Evolutionary conservation across 37 sponge, comb jelly and placozoan species (phyloP), one percentile per base, ranked within the genome.

Genomic region (Beroe forskalii): DNA sequence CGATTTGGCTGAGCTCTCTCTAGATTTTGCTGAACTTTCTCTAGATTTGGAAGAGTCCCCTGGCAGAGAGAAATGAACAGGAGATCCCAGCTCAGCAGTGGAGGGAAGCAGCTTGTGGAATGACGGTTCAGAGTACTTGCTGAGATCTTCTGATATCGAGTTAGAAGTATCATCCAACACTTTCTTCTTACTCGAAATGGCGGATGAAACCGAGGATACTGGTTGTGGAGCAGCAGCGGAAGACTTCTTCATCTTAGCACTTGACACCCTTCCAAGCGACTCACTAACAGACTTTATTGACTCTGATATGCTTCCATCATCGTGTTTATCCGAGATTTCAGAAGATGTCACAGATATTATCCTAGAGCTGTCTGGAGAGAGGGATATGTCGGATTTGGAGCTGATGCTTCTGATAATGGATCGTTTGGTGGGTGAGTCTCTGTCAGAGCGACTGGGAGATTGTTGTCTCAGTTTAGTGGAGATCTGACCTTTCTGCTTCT

Each of bases 401-500:
- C 86, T 80, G 86, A 33, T 22, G 30, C 86, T 80, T 27, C 48
- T 80, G 30, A 80, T 25, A 6, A 80, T 8, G 55, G 55, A 28
- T 17, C 72, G 72, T 17, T 69, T 69, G 25, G 48, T 25, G 31
- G 86, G 86, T 23, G 55, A 44, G 55, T 80, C 86, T 32, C 72
- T 1, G 17, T 69, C 72, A 14, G 72, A 69, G 12, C 86, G 44
- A 12, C 40, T 9, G 4, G 86, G 86, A 27, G 86, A 80, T 4
- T 80, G 86, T 3, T 44, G 86, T 14, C 86, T 43, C 4, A 80
- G 86, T 25, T 80, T 80, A 14, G 72, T 69, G 36, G 72, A 69
- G 86, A 80, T 80, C 55, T 80, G 86, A 1, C 4, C 6, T 48
- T 80, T 80, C 40, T 80, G 86, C 27, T 80, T 80, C 55, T 80